These are phyloP conservation scores for Ceramica pisi DNA, from an alignment of 2,888 invertebrate genomes.

Conservation along the genomic window DNA sequence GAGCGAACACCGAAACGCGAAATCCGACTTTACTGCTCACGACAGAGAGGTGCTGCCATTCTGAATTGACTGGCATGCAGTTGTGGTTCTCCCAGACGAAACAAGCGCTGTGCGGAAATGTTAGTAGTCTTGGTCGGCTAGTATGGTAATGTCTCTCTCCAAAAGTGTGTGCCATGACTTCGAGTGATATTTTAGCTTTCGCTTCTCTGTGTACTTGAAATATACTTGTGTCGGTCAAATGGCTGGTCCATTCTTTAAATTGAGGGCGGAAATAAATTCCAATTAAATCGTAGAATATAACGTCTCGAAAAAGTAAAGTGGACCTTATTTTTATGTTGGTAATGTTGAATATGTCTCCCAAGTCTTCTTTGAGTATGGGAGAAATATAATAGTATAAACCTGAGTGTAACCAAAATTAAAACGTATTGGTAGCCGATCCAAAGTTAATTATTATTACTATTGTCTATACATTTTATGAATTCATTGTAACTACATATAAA, in stretches of 20 bases:
- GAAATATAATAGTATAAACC: neutral
- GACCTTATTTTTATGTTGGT: neutral
- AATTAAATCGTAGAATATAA: too few relatives aligned
- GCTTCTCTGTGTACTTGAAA: slow-evolving; percentile 22
- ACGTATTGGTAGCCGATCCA: slow-evolving; percentile 31
- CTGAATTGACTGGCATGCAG: too few relatives aligned
- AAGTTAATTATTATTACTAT: slow-evolving; percentile 5
- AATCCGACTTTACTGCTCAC: neutral
- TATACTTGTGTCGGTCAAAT: too few relatives aligned
- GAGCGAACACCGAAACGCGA: too few relatives aligned
- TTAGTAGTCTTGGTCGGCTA: too few relatives aligned
- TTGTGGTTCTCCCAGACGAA: too few relatives aligned
- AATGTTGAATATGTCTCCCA: neutral
- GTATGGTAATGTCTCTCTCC: slow-evolving; percentile 12
- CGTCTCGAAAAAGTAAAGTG: too few relatives aligned
- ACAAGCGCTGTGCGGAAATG: too few relatives aligned
- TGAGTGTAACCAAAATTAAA: slow-evolving; percentile 15
- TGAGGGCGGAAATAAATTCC: too few relatives aligned
- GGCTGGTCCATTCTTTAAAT: too few relatives aligned
- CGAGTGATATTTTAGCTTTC: slow-evolving; percentile 41
- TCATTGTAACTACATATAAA: slow-evolving; percentile 18
- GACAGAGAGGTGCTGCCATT: neutral
- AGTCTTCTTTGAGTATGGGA: too few relatives aligned
- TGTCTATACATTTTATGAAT: slow-evolving; percentile 25
- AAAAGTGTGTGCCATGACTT: slow-evolving; percentile 49